A percentile compares a stretch with the other conserved stretches of the same genome.
Conservation (phyloP, 2,888 invertebrate species). For the Ochropleura plecta region DNA sequence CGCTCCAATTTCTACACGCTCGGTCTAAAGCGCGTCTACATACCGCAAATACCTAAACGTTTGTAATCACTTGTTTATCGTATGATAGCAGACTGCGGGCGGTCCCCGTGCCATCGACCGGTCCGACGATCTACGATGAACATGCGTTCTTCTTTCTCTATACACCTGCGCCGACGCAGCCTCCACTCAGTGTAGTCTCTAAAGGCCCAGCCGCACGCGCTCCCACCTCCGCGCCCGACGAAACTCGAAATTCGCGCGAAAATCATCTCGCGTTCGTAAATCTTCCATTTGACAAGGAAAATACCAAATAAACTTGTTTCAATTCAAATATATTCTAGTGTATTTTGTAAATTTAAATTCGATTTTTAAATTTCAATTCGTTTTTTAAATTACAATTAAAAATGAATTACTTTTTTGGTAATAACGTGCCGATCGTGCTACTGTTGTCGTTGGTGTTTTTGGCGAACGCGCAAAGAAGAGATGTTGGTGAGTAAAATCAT, state of each 20-base stretch:
- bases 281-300: conserved; percentile 15
- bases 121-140: conserved; percentile 66
- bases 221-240: conserved; percentile 73
- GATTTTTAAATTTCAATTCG: not conserved
- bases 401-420: conserved; percentile 81
- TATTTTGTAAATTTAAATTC: conserved; percentile 20
- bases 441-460: conserved; percentile 84
- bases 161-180: conserved; percentile 76
- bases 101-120: conserved; percentile 76
- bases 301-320: conserved; percentile 20
- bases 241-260: conserved; percentile 76
- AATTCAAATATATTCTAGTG: conserved; percentile 44
- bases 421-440: conserved; percentile 83
- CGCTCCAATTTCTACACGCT: conserved; percentile 36
- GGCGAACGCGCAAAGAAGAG: conserved; percentile 86
- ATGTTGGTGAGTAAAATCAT: conserved; percentile 81
- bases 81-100: conserved; percentile 71
- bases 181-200: conserved; percentile 81
- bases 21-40: conserved; percentile 25
- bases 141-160: conserved; percentile 75
- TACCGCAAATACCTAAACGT: conserved; percentile 51
- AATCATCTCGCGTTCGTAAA: conserved; percentile 77
- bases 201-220: conserved; percentile 84
- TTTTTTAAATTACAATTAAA: conserved; percentile 55
- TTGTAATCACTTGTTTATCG: conserved; percentile 60